phyloP scores from a whole-genome alignment of 2,888 invertebrate species.

The Cotesia congregata region DNA sequence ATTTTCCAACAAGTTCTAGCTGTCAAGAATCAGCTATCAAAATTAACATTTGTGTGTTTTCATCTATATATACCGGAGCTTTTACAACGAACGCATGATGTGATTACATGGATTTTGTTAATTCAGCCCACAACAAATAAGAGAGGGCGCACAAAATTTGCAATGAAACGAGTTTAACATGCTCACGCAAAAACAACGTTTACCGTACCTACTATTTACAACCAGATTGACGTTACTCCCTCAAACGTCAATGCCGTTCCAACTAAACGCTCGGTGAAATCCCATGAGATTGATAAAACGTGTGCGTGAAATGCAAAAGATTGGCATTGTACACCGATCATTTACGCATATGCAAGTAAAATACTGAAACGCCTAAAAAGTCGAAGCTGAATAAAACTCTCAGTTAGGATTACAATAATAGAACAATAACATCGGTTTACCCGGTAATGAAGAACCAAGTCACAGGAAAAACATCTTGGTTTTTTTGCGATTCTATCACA shows the following conservation, averaged over 20 bases:
- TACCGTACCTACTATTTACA: not conserved
- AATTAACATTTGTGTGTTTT: not conserved
- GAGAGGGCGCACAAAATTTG: constrained; percentile 1
- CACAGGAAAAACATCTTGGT: not conserved
- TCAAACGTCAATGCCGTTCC: not conserved
- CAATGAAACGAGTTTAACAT: not conserved
- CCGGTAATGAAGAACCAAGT: not conserved
- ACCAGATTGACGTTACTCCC: constrained; percentile 17
- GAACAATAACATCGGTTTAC: not conserved
- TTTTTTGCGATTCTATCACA: not conserved
- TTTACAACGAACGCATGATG: not conserved
- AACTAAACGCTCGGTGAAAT: not conserved
- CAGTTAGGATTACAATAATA: not conserved
- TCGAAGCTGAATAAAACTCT: not conserved
- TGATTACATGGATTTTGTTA: not conserved
- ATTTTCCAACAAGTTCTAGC: too few relatives aligned
- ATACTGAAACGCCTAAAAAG: not conserved
- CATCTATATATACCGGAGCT: not conserved
- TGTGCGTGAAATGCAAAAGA: constrained; percentile 11
- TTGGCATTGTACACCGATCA: not conserved
- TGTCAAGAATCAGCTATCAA: too few relatives aligned
- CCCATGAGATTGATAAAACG: constrained; percentile 10
- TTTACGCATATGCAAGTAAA: not conserved
- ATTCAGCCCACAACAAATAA: not conserved
- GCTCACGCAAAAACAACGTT: constrained; percentile 1